Evolutionary conservation across 2,888 invertebrate genomes (phyloP).

Genomic region (Polydesmus complanatus): DNA sequence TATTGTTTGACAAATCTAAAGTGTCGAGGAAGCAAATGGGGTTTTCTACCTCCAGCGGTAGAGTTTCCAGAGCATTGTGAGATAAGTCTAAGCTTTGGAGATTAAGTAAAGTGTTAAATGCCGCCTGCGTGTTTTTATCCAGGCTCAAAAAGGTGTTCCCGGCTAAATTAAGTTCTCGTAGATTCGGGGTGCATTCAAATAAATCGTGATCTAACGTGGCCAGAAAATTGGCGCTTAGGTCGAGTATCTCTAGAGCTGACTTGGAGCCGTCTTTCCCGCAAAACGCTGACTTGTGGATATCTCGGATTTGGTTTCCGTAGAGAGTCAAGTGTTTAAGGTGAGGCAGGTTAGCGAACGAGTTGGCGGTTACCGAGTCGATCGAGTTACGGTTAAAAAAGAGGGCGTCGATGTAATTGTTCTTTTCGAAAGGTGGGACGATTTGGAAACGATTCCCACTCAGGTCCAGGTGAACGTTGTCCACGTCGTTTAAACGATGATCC

Average conservation of each 20-base stretch:
- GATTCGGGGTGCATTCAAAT: background rate
- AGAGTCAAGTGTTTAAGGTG: constrained; percentile 5
- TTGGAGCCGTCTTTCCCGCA: background rate
- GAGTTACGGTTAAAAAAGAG: constrained; percentile 1
- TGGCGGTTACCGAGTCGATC: background rate
- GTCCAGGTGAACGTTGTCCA: constrained; percentile 11
- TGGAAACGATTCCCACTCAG: constrained; percentile 1
- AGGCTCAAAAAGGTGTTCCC: constrained; percentile 3
- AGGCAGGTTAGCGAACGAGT: constrained; percentile 2
- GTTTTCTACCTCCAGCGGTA: constrained; percentile 5
- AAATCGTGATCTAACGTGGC: constrained; percentile 8
- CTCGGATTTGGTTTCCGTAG: background rate
- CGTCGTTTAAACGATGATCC: background rate
- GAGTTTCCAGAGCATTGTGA: background rate
- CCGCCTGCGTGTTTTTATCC: constrained; percentile 5
- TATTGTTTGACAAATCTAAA: constrained; percentile 4
- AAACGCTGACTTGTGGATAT: constrained; percentile 4
- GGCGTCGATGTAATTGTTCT: background rate
- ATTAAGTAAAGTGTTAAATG: constrained; percentile 5
- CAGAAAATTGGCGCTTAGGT: constrained; percentile 10
- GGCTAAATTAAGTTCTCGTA: constrained; percentile 1
- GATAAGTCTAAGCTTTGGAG: constrained; percentile 6
- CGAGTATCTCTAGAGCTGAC: constrained; percentile 5
- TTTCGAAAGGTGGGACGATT: background rate
- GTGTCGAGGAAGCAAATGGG: constrained; percentile 8